A percentile compares a stretch with the other conserved stretches of the same genome.
Conservation (phyloP, 2,797 vertebrate species). For the Rhynchotus rufescens region DNA sequence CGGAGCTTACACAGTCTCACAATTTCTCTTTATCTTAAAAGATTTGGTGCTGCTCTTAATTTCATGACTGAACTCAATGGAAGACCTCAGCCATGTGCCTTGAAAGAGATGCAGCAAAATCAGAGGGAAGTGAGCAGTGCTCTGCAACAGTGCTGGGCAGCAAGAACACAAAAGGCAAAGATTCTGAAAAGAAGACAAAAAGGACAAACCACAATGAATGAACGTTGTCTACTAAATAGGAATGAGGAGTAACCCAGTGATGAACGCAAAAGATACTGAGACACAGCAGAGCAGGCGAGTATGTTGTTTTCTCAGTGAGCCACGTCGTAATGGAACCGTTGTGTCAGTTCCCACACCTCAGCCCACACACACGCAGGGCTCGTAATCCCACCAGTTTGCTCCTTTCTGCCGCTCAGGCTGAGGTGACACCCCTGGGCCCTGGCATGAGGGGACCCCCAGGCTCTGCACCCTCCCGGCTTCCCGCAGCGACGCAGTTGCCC, state of each 20-base stretch:
- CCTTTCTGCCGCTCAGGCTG: not conserved
- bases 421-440: not conserved
- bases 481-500: not conserved
- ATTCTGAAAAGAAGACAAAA: not conserved
- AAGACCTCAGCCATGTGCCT: not conserved
- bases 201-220: not conserved
- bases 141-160: not conserved
- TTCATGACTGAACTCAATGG: not conserved
- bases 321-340: not conserved
- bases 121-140: not conserved
- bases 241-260: not conserved
- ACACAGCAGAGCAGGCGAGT: not conserved
- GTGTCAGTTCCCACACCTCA: not conserved
- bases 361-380: rapidly evolving
- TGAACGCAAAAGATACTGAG: not conserved
- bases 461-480: not conserved
- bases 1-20: not conserved
- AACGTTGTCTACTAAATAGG: not conserved
- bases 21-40: not conserved
- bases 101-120: not conserved
- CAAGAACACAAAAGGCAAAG: not conserved
- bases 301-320: not conserved
- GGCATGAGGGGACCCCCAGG: not conserved
- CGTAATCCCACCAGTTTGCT: not conserved
- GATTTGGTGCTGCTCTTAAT: not conserved